Evolutionary conservation across 2,113 vertebrate species (phyloP), one percentile per base, ranked within the genome.

Genomic region (Circaetus cinerascens): DNA sequence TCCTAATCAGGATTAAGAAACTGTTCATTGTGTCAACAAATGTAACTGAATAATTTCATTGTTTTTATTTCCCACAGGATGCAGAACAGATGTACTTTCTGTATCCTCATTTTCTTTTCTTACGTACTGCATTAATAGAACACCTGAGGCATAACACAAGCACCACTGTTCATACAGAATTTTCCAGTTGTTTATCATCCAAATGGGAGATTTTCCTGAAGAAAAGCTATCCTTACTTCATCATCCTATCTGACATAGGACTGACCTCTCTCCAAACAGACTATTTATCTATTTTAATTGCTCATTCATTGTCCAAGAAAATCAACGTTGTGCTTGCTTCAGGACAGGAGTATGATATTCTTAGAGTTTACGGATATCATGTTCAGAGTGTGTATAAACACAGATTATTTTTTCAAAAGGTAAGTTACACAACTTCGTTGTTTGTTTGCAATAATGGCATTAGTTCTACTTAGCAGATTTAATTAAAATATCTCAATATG

Each of bases 241-340:
- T 98, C 32, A 77, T 97, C 5, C 11, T 97, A 41, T 95, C 93
- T 82, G 96, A 98, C 32, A 21, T 36, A 40, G 97, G 97, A 86
- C 40, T 97, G 57, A 97, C 40, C 15, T 6, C 36, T 86, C 32
- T 9, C 34, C 97, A 98, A 23, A 94, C 71, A 43, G 34, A 94
- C 15, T 97, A 86, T 78, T 92, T 97, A 20, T 66, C 77, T 45
- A 76, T 96, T 88, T 91, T 98, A 67, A 93, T 98, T 34, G 56
- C 89, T 83, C 96, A 97, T 84, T 68, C 97, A 51, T 63, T 98
- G 86, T 90, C 96, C 23, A 96, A 95, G 73, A 97, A 97, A 91
- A 91, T 97, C 46, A 96, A 86, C 2, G 26, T 97, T 68, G 90
- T 97, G 9, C 96, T 90, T 46, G 4, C 91, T 80, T 95, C 64